Evolutionary conservation across 2,797 vertebrate genomes (phyloP), one percentile per base, ranked within the genome.

Genomic region (Scarus forsteni): DNA sequence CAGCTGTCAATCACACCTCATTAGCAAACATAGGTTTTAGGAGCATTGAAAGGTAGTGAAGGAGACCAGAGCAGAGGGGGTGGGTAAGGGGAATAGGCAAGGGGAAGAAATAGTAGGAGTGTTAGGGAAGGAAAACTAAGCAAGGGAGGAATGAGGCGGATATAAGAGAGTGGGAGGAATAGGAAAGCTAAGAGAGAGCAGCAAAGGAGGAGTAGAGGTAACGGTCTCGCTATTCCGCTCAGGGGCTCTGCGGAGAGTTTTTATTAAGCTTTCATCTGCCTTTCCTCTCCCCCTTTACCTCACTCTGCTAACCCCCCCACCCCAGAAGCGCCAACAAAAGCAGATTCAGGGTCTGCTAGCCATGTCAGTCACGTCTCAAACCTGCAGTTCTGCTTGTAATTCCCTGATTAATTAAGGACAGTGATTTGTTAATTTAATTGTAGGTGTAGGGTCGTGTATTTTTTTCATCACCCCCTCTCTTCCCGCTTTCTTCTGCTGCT

Each of bases 1-100:
- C 90, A 77, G 86, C 88, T 86, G 90, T 87, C 79, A 87, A 59
- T 90, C 88, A 88, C 80, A 88, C 85, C 91, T 94, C 92, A 86
- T 95, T 93, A 92, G 86, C 85, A 89, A 89, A 79, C 53, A 77
- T 35, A 66, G 80, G 75, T 55, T 77, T 55, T 45, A 51, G 54
- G 73, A 73, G 55, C 11, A 57, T 68, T 3, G 16, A 76, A 72
- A 62, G 66, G 52, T 59, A 71, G 57, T 69, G 13, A 19, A 42
- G 53, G 34, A 60, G 56, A 11, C 18, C 54, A 10, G 19, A 50
- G 43, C 15, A 62, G 62, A 42, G 6, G 43, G 48, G 52, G 55
- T 42, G 73, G 52, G 60, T 66, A 42, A 56, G 53, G 49, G 75
- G 44, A 50, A 62, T 55, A 44, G 67, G 43, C 12, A 13, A 70